These are phyloP conservation scores for Caenorhabditis angaria DNA, from an alignment of 2,888 invertebrate species.

Conservation along the genomic window DNA sequence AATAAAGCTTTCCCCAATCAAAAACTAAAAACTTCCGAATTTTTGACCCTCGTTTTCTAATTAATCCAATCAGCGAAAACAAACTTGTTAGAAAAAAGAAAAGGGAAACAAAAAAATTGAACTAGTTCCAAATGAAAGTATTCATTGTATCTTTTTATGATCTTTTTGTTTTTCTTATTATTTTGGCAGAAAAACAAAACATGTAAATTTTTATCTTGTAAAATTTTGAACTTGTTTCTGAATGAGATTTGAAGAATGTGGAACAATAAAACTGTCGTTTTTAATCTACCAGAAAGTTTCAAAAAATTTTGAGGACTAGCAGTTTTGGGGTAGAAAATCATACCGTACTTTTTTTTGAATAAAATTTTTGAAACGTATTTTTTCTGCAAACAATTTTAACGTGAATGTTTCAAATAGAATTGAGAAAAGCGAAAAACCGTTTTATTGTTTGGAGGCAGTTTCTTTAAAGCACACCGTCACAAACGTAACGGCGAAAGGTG, in stretches of 20 bases:
- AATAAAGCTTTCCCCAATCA: no score
- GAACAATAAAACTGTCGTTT: neutral
- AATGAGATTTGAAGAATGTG: neutral
- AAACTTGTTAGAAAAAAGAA: neutral
- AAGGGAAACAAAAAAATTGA: neutral
- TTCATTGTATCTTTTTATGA: conserved; percentile 1
- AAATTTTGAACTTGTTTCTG: neutral
- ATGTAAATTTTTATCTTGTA: neutral
- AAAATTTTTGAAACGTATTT: no score
- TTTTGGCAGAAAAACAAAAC: no score
- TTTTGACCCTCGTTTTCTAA: neutral
- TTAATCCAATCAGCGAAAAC: neutral
- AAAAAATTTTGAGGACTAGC: no score
- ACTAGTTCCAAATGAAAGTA: neutral
- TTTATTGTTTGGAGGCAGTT: neutral
- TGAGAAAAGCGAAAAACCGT: neutral
- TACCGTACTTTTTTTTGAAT: no score
- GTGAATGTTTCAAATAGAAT: neutral
- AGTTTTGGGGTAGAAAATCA: no score
- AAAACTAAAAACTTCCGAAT: neutral
- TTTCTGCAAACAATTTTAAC: no score
- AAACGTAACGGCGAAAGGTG: neutral
- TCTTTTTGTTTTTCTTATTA: conserved; percentile 3
- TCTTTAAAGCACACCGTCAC: neutral
- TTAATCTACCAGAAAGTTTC: no score